Evolutionary conservation across 1,140 invertebrate genomes (phyloP), one percentile per base, ranked within the genome.

Genomic region (Brachionus paranguensis): DNA sequence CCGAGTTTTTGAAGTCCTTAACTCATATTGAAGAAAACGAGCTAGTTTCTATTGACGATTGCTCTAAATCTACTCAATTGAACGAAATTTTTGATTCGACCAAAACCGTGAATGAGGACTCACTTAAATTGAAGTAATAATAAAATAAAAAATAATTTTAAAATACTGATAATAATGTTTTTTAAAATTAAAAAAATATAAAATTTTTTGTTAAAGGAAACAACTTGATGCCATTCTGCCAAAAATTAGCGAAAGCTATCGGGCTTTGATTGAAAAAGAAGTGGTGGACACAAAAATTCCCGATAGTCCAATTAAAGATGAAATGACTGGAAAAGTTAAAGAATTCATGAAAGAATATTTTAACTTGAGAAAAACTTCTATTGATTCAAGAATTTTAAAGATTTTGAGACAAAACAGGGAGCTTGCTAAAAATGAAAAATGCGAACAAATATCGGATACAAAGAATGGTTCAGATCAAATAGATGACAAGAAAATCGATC

Each of bases 331-430:
- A 10, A 45, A 76, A 24, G 72, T 50, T 29, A 47, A 50, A 76
- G 43, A 76, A 50, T 76, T 76, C 12, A 50, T 76, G 27, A 50
- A 76, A 50, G 45, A 76, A 12, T 76, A 76, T 76, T 76, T 50
- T 76, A 76, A 76, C 33, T 50, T 76, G 27, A 33, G 20, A 20
- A 76, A 76, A 76, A 11, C 72, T 11, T 50, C 45, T 12, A 12
- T 76, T 4, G n/a, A 76, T 50, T n/a, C 20, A 11, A 76, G 47
- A 20, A 10, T 50, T 17, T 20, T 72, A n/a, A 41, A 72, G 33
- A 7, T 11, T 41, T 20, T 72, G 14, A 72, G 68, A 43, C 33
- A 72, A 43, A 72, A 72, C 27, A 17, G 10, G 27, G 53, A 60
- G 7, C 53, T 60, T 24, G 53, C 17, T 8, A 60, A 20, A 10